Conservation (phyloP, 2,888 invertebrate genomes). For the Tridacna crocea region DNA sequence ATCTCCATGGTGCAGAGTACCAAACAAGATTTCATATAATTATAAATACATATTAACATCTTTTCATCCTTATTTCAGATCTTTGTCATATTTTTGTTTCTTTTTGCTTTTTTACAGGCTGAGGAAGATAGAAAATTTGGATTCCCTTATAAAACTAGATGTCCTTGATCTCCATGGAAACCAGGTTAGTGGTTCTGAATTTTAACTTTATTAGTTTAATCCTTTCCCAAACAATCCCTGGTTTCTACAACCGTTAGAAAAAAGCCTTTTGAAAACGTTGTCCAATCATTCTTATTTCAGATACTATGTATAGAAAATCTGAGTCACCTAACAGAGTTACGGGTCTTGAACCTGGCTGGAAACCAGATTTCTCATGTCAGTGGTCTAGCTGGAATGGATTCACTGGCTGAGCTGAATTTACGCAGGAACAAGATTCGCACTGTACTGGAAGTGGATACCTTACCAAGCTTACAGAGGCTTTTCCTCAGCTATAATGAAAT, state of each 20-base stretch:
- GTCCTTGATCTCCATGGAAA: conserved; percentile 97
- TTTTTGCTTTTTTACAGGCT: conserved; percentile 87
- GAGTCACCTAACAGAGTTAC: conserved; percentile 88
- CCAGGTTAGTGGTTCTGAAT: conserved; percentile 74
- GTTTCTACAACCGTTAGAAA: too few species aligned
- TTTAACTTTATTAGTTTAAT: too few species aligned
- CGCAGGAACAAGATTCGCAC: conserved; percentile 91
- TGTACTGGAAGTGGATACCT: conserved; percentile 81
- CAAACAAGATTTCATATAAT: too few species aligned
- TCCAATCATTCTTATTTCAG: conserved; percentile 85
- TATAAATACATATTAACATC: too few species aligned
- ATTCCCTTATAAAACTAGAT: conserved; percentile 90
- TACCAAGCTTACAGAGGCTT: conserved; percentile 90
- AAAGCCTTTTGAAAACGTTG: too few species aligned
- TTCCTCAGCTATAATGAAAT: conserved; percentile 93
- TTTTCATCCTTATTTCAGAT: too few species aligned
- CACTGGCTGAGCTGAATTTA: conserved; percentile 94
- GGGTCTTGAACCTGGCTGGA: conserved; percentile 96
- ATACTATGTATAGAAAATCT: conserved; percentile 91
- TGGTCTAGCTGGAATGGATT: conserved; percentile 90
- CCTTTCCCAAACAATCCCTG: too few species aligned
- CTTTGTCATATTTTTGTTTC: too few species aligned
- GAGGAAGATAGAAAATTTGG: conserved; percentile 90
- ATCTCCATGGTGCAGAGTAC: too few species aligned
- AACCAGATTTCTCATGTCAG: conserved; percentile 93